Evolutionary conservation across 2,113 vertebrate genomes (phyloP), one percentile per base, ranked within the genome.

Genomic region (Lathamus discolor): DNA sequence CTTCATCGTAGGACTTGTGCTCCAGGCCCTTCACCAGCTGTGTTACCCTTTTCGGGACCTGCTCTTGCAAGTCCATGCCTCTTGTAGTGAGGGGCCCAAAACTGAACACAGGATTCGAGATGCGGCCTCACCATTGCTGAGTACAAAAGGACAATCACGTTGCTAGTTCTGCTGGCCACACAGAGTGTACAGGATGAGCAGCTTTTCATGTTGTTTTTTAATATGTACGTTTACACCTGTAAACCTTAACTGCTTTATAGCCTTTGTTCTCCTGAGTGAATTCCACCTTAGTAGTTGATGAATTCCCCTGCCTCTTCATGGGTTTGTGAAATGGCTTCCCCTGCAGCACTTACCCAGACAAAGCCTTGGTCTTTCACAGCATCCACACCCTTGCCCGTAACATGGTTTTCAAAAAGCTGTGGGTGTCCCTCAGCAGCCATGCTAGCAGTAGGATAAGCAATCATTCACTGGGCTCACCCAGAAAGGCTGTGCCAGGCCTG

Each of bases 311-410:
- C 14, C 23, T 46, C 23, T 59, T 48, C 19, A 3, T 1, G 1
- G 22, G 28, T 20, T 27, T 8, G 29, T 33, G 55, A 25, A 44
- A 6, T 18, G 2, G 19, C 57, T 18, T 25, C 14, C 46, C 17
- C 4, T 43, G 74, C 35, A 23, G 37, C 2, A 7, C 13, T 17
- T 20, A 2, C 28, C 22, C 28, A 25, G 46, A 13, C 10, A 6
- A 8, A 35, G 9, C 13, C 28, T 16, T 29, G 13, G 18, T 13
- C 25, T 41, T 9, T 13, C 29, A 12, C n/a, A 22, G 25, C 1
- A 1, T 13, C 19, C 18, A 17, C 4, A 2, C 10, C 14, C 14
- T 17, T 11, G 19, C 8, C 10, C 3, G 0, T n/a, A n/a, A 17
- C 8, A 2, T 0, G 1, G 19, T 11, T 59, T 37, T 41, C 35